Base-by-base conservation (phyloP, 2,888 invertebrate genomes). In the Drosophila hamatofila region DNA sequence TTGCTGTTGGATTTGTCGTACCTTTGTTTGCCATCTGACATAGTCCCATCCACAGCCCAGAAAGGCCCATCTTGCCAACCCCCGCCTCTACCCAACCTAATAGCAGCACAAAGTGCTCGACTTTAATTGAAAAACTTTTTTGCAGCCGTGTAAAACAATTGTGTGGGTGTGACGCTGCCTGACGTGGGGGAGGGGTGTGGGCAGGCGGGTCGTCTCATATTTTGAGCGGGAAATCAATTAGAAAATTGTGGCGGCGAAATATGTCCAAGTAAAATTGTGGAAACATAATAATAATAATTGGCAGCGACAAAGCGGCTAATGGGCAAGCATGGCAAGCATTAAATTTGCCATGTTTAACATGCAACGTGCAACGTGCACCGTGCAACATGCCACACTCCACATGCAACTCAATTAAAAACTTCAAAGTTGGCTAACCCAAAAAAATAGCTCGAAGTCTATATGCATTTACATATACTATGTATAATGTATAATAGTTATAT, bases 41-140 rank as follows among this genome's bases (percentile, higher is more conserved):
- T 30, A 59, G 65, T 62, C 42, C 59, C 11, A 33, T 30, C n/a
- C 18, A 6, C 55, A 18, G 12, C 27, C 12, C 33, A 58, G 16
- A 2, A 3, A 18, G 7, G 16, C 7, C 35, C 16, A 1, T 12
- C n/a, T 27, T 25, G n/a, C 30, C 9, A 8, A 8, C 0, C 14
- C 21, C 9, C 21, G n/a, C 8, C 51, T 16, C 16, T 3, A 3
- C 16, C 9, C 33, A 16, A 1, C 35, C 37, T 1, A 9, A 6
- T 8, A 14, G 21, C 14, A 18, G 11, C 46, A 41, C 51, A 39
- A 41, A 49, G 61, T 49, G 65, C 51, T 57, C 54, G 51, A 52
- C 51, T 72, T 78, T 80, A 80, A 80, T 80, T 80, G 78, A 78
- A 80, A 80, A 80, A 80, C 81, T 80, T 80, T 55, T 42, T 56